A percentile compares a stretch with the other conserved stretches of the same genome.
Conservation (phyloP, 2,113 vertebrate species). For the Cololabis saira region DNA sequence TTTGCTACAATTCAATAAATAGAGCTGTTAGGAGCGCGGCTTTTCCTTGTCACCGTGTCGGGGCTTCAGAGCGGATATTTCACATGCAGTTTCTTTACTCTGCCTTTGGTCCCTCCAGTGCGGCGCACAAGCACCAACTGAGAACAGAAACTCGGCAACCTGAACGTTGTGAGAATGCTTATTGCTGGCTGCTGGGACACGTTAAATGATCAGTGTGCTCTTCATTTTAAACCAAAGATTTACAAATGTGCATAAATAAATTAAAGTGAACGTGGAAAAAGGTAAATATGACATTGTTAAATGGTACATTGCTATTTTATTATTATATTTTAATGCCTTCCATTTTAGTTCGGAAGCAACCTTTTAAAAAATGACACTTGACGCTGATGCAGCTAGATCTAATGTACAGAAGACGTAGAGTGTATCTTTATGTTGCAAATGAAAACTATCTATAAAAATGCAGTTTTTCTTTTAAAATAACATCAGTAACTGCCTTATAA, state of each 20-base stretch:
- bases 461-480: background rate
- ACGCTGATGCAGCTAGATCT: no score
- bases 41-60: slow-evolving; percentile 79
- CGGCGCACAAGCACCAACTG: slow-evolving; percentile 22
- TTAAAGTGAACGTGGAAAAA: no score
- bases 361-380: no score
- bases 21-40: slow-evolving; percentile 77
- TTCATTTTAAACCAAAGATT: no score
- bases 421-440: background rate
- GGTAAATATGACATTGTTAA: no score
- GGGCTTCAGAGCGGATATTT: slow-evolving; percentile 68
- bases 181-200: background rate
- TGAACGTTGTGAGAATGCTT: slow-evolving; percentile 6
- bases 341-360: no score
- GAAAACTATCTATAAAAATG: background rate
- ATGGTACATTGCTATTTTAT: no score
- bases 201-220: no score
- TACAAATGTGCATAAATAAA: no score
- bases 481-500: background rate
- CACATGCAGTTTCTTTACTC: slow-evolving; percentile 38
- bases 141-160: slow-evolving; percentile 24
- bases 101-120: no score
- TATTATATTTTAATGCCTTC: no score
- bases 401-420: background rate
- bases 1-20: slow-evolving; percentile 83